Percentiles rank a stretch among this genome's conserved stretches.
phyloP scores from a whole-genome alignment of 1,140 invertebrate species.

The Drosophila sp. region DNA sequence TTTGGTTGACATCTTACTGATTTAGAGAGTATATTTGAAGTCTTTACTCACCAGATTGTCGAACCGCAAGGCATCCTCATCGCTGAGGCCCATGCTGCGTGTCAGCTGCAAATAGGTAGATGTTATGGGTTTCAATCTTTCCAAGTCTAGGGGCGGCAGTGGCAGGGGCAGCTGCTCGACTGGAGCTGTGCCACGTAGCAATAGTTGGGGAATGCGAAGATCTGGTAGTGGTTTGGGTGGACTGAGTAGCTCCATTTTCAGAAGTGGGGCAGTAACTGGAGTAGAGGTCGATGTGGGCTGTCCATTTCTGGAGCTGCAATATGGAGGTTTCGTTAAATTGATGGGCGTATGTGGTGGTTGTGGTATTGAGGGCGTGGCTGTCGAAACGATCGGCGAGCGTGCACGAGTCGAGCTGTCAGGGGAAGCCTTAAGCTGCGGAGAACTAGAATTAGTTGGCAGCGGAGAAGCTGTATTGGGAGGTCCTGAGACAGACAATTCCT shows the following conservation, averaged over 20 bases:
- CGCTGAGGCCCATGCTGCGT: constrained; percentile 87
- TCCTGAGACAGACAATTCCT: constrained; percentile 18
- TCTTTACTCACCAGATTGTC: constrained; percentile 86
- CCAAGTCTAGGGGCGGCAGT: constrained; percentile 76
- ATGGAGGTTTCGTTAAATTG: constrained; percentile 72
- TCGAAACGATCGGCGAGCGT: constrained; percentile 50
- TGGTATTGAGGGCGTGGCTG: constrained; percentile 41
- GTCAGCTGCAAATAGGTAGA: constrained; percentile 94
- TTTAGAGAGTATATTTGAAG: constrained; percentile 79
- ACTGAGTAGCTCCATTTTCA: constrained; percentile 67
- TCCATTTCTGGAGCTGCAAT: constrained; percentile 68
- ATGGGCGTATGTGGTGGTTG: constrained; percentile 62
- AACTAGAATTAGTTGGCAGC: constrained; percentile 16
- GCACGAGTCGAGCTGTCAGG: constrained; percentile 54
- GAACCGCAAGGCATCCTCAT: constrained; percentile 87
- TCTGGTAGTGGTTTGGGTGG: constrained; percentile 61
- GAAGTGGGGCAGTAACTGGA: constrained; percentile 47
- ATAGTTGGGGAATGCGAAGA: constrained; percentile 66
- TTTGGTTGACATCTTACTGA: constrained; percentile 2
- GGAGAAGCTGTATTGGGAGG: constrained; percentile 50
- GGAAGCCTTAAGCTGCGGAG: constrained; percentile 47
- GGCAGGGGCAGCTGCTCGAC: constrained; percentile 34
- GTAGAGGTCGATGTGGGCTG: constrained; percentile 63
- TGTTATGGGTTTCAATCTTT: constrained; percentile 92
- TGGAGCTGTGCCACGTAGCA: constrained; percentile 41